Percentiles rank a stretch among this genome's conserved stretches.
These are phyloP conservation scores for Salarias fasciatus DNA, from an alignment of 2,797 vertebrate genomes.

Conservation along the genomic window DNA sequence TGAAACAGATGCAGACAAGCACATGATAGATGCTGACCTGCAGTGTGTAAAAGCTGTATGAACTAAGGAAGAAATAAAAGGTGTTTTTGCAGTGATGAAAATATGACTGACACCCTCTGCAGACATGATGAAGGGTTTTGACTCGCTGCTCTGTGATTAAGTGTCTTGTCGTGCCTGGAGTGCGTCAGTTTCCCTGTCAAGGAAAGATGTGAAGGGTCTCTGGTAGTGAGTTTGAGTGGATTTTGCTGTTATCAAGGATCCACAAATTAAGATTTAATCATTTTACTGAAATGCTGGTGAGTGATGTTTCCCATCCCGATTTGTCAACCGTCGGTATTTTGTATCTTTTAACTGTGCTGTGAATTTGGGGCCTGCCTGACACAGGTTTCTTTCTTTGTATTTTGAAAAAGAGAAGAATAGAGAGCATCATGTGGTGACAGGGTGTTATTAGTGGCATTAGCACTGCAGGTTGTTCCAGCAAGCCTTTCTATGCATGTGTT, in stretches of 20 bases:
- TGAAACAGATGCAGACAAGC: constrained; percentile 27
- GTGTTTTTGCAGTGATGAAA: constrained; percentile 16
- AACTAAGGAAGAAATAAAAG: constrained; percentile 10
- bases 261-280: constrained; percentile 25
- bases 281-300: neutral
- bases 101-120: constrained; percentile 41
- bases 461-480: no score
- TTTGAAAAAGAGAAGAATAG: no score
- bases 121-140: constrained; percentile 41
- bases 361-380: constrained; percentile 13
- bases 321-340: neutral
- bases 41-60: constrained; percentile 21
- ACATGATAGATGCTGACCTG: constrained; percentile 61
- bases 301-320: no score
- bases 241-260: constrained; percentile 12
- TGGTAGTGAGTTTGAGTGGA: neutral
- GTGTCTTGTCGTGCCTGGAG: constrained; percentile 17
- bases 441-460: no score
- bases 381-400: neutral
- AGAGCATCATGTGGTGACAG: no score
- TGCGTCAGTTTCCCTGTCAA: neutral
- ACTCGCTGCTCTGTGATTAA: constrained; percentile 46
- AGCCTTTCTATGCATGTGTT: no score
- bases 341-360: neutral
- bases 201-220: neutral